Evolutionary conservation across 2,888 invertebrate species (phyloP), one percentile per base, ranked within the genome.

Genomic region (Mesorhabditis belari): DNA sequence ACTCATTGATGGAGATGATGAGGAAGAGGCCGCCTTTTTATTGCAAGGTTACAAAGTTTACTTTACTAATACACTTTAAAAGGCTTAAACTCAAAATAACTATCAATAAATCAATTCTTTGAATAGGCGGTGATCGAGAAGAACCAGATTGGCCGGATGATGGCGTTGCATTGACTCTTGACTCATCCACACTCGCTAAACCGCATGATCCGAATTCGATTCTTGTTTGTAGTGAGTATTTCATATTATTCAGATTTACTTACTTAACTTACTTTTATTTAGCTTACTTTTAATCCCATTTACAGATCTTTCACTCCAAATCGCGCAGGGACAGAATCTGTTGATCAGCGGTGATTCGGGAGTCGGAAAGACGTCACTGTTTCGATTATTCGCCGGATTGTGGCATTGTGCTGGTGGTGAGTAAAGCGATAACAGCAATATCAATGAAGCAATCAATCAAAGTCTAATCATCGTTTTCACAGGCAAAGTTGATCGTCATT

Each of bases 261-360:
- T 5, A 44, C 44, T n/a, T 19, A n/a, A n/a, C n/a, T n/a, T n/a
- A n/a, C n/a, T n/a, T n/a, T n/a, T n/a, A 17, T 4, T 23, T 19
- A 21, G n/a, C 19, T 24, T 54, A 23, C 26, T 6, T 60, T 23
- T 19, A n/a, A 52, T 27, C 5, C 21, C 5, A 21, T n/a, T 79
- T 67, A 49, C 71, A 83, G 85, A 83, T 73, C 72, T 86, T 55
- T 82, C 77, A 28, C 75, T 86, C 35, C 76, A 82, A 62, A 77
- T 86, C 53, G 75, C 77, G 23, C 76, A 80, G 35, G 83, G 84
- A 2, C 76, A 81, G 29, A 85, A 84, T 65, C 67, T 96, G 54
- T 86, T 98, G 50, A 92, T 98, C 70, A 93, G 94, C 2, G 86
- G 98, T 0, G 93, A 94, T 17, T 95, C 95, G 81, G 95, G 96